These are phyloP conservation scores for Phorcus lineatus DNA, from an alignment of 2,888 invertebrate species.

Conservation along the genomic window DNA sequence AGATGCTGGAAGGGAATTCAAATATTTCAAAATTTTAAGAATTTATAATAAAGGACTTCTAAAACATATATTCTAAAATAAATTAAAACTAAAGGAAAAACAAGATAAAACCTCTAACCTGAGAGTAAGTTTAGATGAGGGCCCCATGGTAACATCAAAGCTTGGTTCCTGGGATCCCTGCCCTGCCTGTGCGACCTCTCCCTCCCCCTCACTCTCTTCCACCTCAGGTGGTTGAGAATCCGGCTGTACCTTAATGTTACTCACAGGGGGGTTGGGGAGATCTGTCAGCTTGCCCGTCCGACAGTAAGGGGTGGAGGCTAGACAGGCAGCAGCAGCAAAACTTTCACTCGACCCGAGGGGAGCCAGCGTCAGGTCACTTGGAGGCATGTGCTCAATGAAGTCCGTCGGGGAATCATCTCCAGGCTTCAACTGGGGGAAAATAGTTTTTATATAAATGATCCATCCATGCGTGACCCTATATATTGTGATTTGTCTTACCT, in stretches of 20 bases:
- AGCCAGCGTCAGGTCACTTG: slow-evolving; percentile 59
- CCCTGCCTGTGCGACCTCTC: neutral
- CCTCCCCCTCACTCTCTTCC: neutral
- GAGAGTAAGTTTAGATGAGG: slow-evolving; percentile 10
- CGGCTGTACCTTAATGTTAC: slow-evolving; percentile 34
- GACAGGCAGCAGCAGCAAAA: slow-evolving; percentile 62
- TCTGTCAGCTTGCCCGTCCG: slow-evolving; percentile 27
- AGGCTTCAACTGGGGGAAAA: neutral
- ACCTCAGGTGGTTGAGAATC: neutral
- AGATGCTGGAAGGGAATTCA: no score
- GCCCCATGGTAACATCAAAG: slow-evolving; percentile 1
- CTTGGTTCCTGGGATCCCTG: neutral
- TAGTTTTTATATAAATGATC: neutral
- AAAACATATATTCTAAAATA: no score
- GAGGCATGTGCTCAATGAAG: slow-evolving; percentile 53
- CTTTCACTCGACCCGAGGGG: slow-evolving; percentile 66
- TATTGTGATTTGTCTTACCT: no score
- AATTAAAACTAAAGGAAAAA: no score
- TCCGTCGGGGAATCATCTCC: slow-evolving; percentile 49
- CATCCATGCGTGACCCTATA: neutral
- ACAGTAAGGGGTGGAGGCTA: slow-evolving; percentile 69
- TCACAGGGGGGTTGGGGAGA: slow-evolving; percentile 36
- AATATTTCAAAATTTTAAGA: no score
- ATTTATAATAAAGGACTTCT: no score
- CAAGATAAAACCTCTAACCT: neutral